Conservation (phyloP, 2,888 invertebrate genomes). For the Coenonympha arcania region DNA sequence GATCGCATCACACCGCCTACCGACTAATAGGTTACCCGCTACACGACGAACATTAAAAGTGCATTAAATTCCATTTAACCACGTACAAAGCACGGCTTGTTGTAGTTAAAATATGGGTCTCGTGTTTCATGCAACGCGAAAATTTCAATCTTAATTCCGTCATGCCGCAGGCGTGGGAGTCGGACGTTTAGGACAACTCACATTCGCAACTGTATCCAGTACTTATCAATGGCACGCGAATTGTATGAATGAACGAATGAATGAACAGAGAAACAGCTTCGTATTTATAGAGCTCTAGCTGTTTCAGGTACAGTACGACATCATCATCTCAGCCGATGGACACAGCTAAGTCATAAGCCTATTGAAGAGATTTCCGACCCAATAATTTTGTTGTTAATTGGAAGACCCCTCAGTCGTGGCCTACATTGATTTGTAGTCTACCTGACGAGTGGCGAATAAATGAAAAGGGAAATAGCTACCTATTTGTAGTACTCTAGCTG, state of each 20-base stretch:
- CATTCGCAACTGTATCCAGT: slow-evolving; percentile 1
- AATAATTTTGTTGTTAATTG: too few species aligned
- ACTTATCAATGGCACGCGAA: background rate
- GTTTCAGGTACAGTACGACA: too few species aligned
- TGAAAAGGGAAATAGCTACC: too few species aligned
- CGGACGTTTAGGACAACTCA: background rate
- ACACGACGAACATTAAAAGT: slow-evolving; percentile 63
- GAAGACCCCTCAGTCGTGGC: too few species aligned
- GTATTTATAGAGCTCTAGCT: too few species aligned
- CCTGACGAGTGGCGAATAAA: too few species aligned
- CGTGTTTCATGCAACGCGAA: slow-evolving; percentile 47
- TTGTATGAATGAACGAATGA: background rate
- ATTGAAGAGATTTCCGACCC: too few species aligned
- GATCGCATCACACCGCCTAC: too few species aligned
- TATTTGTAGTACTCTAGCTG: too few species aligned
- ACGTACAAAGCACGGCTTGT: slow-evolving; percentile 44
- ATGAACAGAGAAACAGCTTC: background rate
- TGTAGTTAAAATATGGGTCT: slow-evolving; percentile 51
- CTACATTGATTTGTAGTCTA: too few species aligned
- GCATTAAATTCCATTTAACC: slow-evolving; percentile 66
- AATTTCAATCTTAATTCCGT: slow-evolving; percentile 33
- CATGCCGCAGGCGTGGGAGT: slow-evolving; percentile 12
- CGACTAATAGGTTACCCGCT: slow-evolving; percentile 45
- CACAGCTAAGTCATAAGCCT: too few species aligned
- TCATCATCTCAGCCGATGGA: too few species aligned